These are phyloP conservation scores for Channa argus DNA, from an alignment of 2,113 vertebrate species.

Conservation along the genomic window DNA sequence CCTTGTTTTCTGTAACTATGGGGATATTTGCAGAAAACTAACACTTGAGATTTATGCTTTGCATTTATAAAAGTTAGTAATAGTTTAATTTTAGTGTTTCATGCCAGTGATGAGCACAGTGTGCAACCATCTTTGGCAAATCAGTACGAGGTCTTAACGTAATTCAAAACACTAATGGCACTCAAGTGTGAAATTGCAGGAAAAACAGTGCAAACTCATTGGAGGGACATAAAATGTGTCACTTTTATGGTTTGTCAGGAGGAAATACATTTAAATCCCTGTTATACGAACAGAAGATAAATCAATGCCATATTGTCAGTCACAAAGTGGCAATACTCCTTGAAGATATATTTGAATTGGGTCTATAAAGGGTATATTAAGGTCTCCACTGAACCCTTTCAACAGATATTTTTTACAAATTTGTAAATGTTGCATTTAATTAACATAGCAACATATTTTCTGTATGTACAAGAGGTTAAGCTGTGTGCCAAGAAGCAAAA, in stretches of 20 bases:
- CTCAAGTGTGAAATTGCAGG: neutral
- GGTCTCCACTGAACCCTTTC: neutral
- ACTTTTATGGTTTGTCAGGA: neutral
- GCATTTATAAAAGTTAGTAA: too few species aligned
- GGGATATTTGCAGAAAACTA: too few species aligned
- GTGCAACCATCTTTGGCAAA: neutral
- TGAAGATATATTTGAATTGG: neutral
- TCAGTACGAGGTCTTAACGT: neutral
- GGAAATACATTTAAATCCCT: conserved; percentile 3
- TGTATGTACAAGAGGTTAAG: neutral
- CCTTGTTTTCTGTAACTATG: too few species aligned
- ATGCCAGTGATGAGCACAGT: neutral
- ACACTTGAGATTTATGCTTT: too few species aligned
- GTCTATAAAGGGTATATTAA: neutral
- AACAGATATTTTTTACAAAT: conserved; percentile 7
- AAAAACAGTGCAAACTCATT: conserved; percentile 7
- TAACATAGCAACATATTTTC: neutral
- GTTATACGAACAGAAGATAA: neutral
- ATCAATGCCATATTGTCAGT: conserved; percentile 11
- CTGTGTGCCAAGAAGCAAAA: conserved; percentile 2
- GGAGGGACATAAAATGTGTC: conserved; percentile 14
- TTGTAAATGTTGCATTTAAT: neutral
- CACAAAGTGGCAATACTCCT: neutral
- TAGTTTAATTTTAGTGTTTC: neutral
- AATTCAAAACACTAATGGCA: conserved; percentile 2